Evolutionary conservation across 2,797 vertebrate species (phyloP).

Genomic region (Pelobates cultripes): DNA sequence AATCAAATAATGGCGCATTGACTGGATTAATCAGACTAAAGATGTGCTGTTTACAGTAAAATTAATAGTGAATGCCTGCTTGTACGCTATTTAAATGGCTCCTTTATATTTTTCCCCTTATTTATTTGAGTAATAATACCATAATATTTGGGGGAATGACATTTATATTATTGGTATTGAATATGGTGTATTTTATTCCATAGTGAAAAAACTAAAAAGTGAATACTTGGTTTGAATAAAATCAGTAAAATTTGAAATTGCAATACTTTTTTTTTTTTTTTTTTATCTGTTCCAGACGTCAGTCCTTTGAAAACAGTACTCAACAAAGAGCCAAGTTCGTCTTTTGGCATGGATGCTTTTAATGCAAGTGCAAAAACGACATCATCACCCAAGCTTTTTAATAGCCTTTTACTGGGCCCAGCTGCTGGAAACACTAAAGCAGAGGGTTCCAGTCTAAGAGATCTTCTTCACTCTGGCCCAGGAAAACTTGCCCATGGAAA

Average conservation of each 20-base stretch:
- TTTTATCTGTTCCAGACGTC: constrained; percentile 75
- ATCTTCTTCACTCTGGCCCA: constrained; percentile 94
- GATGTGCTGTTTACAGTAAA: too few species aligned
- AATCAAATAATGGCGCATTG: too few species aligned
- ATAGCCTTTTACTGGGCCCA: constrained; percentile 92
- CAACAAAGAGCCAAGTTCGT: constrained; percentile 87
- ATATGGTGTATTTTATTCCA: too few species aligned
- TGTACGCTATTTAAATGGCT: too few species aligned
- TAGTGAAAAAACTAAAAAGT: too few species aligned
- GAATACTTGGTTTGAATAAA: too few species aligned
- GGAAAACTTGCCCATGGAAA: constrained; percentile 92
- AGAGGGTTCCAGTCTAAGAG: constrained; percentile 95
- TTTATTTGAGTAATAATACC: too few species aligned
- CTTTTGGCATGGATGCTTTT: constrained; percentile 92
- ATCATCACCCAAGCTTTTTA: constrained; percentile 94
- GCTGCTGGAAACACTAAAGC: constrained; percentile 89
- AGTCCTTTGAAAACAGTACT: constrained; percentile 91
- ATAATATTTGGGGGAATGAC: too few species aligned
- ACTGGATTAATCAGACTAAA: too few species aligned
- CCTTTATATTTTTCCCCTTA: too few species aligned
- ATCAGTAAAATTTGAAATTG: background rate
- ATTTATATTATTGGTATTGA: too few species aligned
- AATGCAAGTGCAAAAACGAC: constrained; percentile 77
- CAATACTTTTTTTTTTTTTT: background rate
- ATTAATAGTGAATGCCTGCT: too few species aligned